Conservation (phyloP, 1,140 invertebrate species). For the Teleopsis dalmanni region DNA sequence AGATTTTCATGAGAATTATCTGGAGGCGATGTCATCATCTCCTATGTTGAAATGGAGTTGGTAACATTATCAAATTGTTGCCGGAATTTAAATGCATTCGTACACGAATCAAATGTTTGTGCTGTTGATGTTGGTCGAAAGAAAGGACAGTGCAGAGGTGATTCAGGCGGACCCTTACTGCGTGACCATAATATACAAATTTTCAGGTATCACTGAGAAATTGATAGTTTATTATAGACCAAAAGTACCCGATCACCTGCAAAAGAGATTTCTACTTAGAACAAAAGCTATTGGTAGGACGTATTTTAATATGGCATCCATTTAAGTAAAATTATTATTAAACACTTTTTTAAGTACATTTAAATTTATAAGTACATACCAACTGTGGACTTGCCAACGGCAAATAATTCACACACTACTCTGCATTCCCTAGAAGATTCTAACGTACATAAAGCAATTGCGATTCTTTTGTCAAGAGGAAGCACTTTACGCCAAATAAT, state of each 20-base stretch:
- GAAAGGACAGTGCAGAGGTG: conserved; percentile 45
- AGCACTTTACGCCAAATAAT: too few relatives aligned
- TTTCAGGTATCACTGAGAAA: conserved; percentile 66
- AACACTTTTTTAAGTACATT: too few relatives aligned
- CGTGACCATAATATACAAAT: conserved; percentile 32
- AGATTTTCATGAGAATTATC: too few relatives aligned
- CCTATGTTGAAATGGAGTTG: conserved; percentile 34
- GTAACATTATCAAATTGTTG: conserved; percentile 35
- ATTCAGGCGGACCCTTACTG: conserved; percentile 44
- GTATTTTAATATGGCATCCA: conserved; percentile 9
- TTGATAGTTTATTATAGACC: conserved; percentile 78
- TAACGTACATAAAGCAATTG: too few relatives aligned
- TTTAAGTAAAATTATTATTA: too few relatives aligned
- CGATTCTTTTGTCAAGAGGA: too few relatives aligned
- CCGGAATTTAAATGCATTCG: conserved; percentile 16
- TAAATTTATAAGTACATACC: too few relatives aligned
- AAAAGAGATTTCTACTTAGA: conserved; percentile 45
- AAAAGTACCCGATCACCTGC: conserved; percentile 68
- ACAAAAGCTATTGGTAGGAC: conserved; percentile 50
- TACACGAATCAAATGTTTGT: conserved; percentile 37
- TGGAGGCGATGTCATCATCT: too few relatives aligned
- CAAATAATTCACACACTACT: too few relatives aligned
- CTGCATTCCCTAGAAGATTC: too few relatives aligned
- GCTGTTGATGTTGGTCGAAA: conserved; percentile 30
- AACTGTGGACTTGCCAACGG: too few relatives aligned